Evolutionary conservation across 1,140 invertebrate genomes (phyloP).

Genomic region (Drosophila guanche): DNA sequence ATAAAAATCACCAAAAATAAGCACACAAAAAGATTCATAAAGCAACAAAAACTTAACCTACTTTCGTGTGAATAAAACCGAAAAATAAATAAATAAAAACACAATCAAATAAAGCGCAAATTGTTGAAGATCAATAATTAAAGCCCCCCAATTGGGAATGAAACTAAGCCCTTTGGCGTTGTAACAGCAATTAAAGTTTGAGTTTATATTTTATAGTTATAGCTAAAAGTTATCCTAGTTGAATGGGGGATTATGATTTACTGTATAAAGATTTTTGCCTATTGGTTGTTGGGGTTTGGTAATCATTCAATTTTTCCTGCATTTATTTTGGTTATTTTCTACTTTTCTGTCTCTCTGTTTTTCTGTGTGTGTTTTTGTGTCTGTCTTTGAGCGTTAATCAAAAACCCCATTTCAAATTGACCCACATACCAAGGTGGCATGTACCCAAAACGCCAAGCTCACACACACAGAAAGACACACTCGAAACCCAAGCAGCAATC

Average conservation of each 20-base stretch:
- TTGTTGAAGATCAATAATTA: slow-evolving; percentile 45
- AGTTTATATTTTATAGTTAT: slow-evolving; percentile 10
- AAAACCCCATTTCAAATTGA: slow-evolving; percentile 72
- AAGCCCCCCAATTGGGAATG: slow-evolving; percentile 10
- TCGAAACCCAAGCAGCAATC: slow-evolving; percentile 15
- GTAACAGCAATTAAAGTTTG: slow-evolving; percentile 8
- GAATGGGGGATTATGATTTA: slow-evolving; percentile 6
- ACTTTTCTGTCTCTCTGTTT: not conserved
- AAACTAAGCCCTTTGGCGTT: slow-evolving; percentile 28
- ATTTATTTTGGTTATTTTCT: slow-evolving; percentile 21
- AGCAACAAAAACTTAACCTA: slow-evolving; percentile 61
- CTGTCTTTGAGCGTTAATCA: slow-evolving; percentile 61
- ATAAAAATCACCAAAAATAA: slow-evolving; percentile 46
- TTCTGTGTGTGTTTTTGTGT: not conserved
- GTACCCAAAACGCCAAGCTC: slow-evolving; percentile 54
- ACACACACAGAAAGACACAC: slow-evolving; percentile 36
- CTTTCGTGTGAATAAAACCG: slow-evolving; percentile 52
- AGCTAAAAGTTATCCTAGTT: not conserved
- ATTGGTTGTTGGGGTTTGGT: not conserved
- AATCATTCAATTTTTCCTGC: not conserved
- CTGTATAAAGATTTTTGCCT: slow-evolving; percentile 13
- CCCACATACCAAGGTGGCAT: slow-evolving; percentile 77
- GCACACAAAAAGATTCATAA: slow-evolving; percentile 27
- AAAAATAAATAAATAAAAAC: slow-evolving; percentile 13
- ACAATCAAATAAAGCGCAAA: slow-evolving; percentile 37